These are phyloP conservation scores for Apis laboriosa DNA, from an alignment of 1,140 invertebrate species.

Conservation along the genomic window DNA sequence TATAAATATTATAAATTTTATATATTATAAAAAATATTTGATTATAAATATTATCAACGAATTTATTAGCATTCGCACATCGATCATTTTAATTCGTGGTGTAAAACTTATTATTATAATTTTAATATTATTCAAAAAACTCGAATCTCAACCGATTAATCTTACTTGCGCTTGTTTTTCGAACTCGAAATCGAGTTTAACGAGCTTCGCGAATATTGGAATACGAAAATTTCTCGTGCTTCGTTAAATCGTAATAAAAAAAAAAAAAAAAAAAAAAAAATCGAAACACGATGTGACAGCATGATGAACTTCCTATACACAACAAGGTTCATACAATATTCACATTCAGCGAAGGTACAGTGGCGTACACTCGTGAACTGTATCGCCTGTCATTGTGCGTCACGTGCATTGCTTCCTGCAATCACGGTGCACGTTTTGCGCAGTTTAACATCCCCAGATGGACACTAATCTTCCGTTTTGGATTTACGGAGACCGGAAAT, in stretches of 20 bases:
- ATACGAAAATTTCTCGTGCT: neutral
- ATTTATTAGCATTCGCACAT: no score
- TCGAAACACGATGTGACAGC: neutral
- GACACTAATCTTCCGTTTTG: constrained; percentile 42
- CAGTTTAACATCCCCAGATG: constrained; percentile 44
- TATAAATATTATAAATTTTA: no score
- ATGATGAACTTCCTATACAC: constrained; percentile 1
- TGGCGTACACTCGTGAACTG: constrained; percentile 20
- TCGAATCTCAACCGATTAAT: no score
- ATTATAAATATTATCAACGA: no score
- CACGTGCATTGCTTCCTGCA: constrained; percentile 63
- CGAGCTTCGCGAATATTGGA: no score
- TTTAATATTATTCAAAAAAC: no score
- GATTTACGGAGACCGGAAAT: constrained; percentile 60
- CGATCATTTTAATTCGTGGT: no score
- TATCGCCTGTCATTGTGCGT: constrained; percentile 58
- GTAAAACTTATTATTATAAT: no score
- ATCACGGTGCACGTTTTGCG: constrained; percentile 53
- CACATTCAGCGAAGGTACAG: constrained; percentile 14
- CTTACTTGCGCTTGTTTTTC: no score
- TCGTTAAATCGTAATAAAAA: neutral
- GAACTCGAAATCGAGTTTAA: no score
- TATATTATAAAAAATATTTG: no score
- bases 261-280: neutral
- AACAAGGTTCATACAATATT: constrained; percentile 26